Percentiles rank a stretch among this genome's conserved stretches.
These are phyloP conservation scores for Hirundo rustica DNA, from an alignment of 2,797 vertebrate species.

Conservation along the genomic window DNA sequence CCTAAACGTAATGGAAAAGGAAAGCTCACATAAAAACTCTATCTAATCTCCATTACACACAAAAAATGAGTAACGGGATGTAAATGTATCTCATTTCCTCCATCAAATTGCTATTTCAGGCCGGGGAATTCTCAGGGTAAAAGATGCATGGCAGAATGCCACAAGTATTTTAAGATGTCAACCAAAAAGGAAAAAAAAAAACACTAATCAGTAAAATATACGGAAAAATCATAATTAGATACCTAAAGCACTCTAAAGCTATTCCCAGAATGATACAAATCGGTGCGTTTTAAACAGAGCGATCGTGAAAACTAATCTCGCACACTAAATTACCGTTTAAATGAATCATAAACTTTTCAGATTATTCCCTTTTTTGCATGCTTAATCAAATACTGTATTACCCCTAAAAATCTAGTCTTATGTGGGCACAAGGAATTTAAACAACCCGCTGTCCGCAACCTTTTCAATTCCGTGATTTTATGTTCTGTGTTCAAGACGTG, in stretches of 20 bases:
- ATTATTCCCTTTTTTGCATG: background rate
- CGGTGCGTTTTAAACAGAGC: background rate
- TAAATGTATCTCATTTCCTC: background rate
- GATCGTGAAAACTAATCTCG: background rate
- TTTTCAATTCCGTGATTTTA: background rate
- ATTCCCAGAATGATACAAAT: background rate
- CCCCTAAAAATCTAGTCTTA: background rate
- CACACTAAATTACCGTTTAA: background rate
- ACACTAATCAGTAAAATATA: background rate
- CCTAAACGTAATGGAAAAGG: background rate
- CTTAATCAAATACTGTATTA: background rate
- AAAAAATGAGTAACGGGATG: background rate
- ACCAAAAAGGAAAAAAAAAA: background rate
- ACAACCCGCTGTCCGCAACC: background rate
- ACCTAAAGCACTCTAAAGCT: background rate
- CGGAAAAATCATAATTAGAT: background rate
- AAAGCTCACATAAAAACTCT: background rate
- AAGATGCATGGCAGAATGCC: background rate
- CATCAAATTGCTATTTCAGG: background rate
- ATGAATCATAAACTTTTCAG: background rate
- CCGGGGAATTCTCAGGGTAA: background rate
- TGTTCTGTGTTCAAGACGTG: accelerated
- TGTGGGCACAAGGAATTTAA: background rate
- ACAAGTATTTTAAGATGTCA: background rate
- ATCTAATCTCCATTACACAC: background rate